Base-by-base conservation (phyloP, 2,888 invertebrate species). In the Keiferia lycopersicella region DNA sequence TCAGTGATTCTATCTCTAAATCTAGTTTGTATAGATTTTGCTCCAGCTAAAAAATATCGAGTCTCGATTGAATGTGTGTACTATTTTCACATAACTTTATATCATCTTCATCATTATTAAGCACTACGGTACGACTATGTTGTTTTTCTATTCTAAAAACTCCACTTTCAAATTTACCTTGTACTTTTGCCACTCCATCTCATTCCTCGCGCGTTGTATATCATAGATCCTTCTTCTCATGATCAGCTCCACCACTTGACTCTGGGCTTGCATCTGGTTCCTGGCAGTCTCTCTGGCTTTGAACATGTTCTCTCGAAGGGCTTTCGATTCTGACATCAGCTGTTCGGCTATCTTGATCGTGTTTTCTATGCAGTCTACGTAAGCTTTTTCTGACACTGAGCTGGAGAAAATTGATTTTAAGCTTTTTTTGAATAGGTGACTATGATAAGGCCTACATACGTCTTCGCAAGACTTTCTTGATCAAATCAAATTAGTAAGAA, bases 141-240 rank as follows among this genome's bases (percentile, higher is more conserved):
- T n/a, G n/a, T n/a, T n/a, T n/a, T 34, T 34, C 34, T 34, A 34
- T 34, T 4, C 34, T 34, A 34, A 7, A 8, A 34, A 34, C 34
- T 34, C 34, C 34, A 8, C 3, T 7, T 34, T 34, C 34, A 34
- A 34, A 4, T 34, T 67, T 71, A 89, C 92, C 82, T 92, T 92
- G 67, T 83, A 78, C 70, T 89, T 95, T 87, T 98, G 98, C 97
- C 98, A 98, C 73, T 97, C 95, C 72, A 98, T 93, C 83, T 98
- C 98, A 80, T 97, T 97, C 71, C 96, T 93, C 0, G 96, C 96
- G 65, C 96, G 93, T 79, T 96, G 95, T 56, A 96, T 96, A 80
- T 98, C 97, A 80, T 96, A 98, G 60, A 98, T 95, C 62, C 98
- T 93, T 79, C 97, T 95, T 45, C 98, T 93, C 80, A 97, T 93